Evolutionary conservation across 92 coral and sea anemone genomes (phyloP).

Genomic region (Palythoa grandiflora): DNA sequence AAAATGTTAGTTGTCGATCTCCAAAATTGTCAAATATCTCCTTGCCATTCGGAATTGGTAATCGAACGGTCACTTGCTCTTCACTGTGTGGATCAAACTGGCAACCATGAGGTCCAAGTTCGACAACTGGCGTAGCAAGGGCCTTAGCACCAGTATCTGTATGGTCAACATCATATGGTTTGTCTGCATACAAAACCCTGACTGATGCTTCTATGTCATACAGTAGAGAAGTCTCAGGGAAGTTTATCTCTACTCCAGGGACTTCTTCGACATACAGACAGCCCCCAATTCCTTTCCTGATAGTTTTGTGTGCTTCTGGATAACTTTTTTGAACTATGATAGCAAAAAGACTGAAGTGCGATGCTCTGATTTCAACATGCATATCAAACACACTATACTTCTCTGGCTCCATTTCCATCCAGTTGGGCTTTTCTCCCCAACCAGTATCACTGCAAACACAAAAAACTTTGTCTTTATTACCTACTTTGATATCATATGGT

Average conservation of each 20-base stretch:
- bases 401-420: slow-evolving; percentile 71
- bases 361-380: slow-evolving; percentile 84
- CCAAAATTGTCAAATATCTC: slow-evolving; percentile 80
- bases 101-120: slow-evolving; percentile 95
- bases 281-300: slow-evolving; percentile 90
- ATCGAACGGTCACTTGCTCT: slow-evolving; percentile 88
- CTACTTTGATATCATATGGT: slow-evolving; percentile 73
- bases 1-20: slow-evolving; percentile 82
- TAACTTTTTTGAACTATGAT: slow-evolving; percentile 85
- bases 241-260: slow-evolving; percentile 89
- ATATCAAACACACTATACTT: slow-evolving; percentile 74
- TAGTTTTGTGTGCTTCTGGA: slow-evolving; percentile 85
- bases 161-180: slow-evolving; percentile 93
- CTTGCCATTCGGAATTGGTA: slow-evolving; percentile 89
- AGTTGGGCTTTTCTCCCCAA: slow-evolving; percentile 73
- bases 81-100: slow-evolving; percentile 74
- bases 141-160: slow-evolving; percentile 73
- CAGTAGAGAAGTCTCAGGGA: slow-evolving; percentile 89
- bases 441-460: slow-evolving; percentile 94
- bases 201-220: slow-evolving; percentile 93
- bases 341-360: slow-evolving; percentile 92
- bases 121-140: slow-evolving; percentile 90
- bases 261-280: slow-evolving; percentile 84
- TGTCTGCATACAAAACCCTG: slow-evolving; percentile 92
- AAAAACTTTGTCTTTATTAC: slow-evolving; percentile 66